These are phyloP conservation scores for Serripes groenlandicus DNA, from an alignment of 2,888 invertebrate species.

Conservation along the genomic window DNA sequence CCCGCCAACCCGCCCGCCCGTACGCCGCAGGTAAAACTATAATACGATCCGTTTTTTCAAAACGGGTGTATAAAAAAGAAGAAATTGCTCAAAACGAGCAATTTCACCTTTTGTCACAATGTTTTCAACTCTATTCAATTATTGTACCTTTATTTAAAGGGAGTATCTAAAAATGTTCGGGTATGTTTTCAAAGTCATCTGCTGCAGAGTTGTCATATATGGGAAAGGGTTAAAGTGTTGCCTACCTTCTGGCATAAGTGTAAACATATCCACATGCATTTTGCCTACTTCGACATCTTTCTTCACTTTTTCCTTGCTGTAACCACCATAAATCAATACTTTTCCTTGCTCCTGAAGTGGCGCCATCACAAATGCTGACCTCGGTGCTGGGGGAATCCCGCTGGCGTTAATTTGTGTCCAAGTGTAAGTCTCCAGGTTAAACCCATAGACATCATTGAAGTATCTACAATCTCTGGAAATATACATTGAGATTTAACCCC, in stretches of 20 bases:
- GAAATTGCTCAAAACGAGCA: neutral
- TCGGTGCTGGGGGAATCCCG: conserved; percentile 90
- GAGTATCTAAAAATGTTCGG: no score
- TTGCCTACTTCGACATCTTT: conserved; percentile 92
- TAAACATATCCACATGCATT: conserved; percentile 91
- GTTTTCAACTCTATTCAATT: neutral
- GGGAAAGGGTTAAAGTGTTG: no score
- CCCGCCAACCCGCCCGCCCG: no score
- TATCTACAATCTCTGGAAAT: conserved; percentile 94
- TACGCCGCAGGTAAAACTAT: no score
- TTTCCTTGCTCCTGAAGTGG: conserved; percentile 88
- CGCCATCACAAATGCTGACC: conserved; percentile 92
- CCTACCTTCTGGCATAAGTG: conserved; percentile 81
- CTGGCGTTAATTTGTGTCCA: conserved; percentile 91
- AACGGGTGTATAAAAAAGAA: neutral
- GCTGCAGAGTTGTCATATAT: no score
- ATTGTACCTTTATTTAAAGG: no score
- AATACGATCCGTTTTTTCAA: no score
- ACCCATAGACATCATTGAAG: conserved; percentile 94
- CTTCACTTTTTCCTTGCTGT: conserved; percentile 91
- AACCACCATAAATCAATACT: conserved; percentile 92
- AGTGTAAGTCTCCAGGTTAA: conserved; percentile 92
- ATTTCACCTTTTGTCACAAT: neutral
- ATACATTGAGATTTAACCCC: no score
- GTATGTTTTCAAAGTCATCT: no score